phyloP scores from a whole-genome alignment of 2,113 vertebrate species.

The Ancistrus triradiatus region DNA sequence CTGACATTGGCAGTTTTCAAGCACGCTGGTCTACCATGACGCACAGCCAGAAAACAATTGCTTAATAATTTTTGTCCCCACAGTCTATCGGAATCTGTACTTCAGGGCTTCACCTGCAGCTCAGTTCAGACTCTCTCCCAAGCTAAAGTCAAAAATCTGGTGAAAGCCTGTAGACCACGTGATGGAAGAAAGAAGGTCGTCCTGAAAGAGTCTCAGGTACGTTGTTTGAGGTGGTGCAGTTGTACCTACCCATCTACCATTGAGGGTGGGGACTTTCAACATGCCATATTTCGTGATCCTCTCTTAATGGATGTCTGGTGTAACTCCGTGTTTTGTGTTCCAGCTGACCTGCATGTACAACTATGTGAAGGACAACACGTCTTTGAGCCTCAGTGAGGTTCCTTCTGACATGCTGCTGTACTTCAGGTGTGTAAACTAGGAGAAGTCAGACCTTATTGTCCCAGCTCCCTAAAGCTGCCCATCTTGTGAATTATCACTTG shows the following conservation, averaged over 20 bases:
- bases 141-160: slow-evolving; percentile 12
- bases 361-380: slow-evolving; percentile 32
- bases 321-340: neutral
- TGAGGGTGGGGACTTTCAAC: no score
- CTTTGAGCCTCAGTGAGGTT: slow-evolving; percentile 51
- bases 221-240: no score
- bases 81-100: slow-evolving; percentile 54
- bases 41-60: no score
- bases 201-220: slow-evolving; percentile 48
- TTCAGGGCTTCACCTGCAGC: slow-evolving; percentile 62
- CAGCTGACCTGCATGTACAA: slow-evolving; percentile 67
- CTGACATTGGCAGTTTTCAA: no score
- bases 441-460: no score
- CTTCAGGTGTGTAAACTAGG: slow-evolving; percentile 59
- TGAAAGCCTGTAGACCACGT: slow-evolving; percentile 47
- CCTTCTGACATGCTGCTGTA: slow-evolving; percentile 65
- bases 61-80: neutral
- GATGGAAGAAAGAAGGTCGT: slow-evolving; percentile 29
- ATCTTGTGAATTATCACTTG: no score
- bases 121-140: slow-evolving; percentile 19
- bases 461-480: no score
- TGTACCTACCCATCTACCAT: no score
- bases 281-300: no score
- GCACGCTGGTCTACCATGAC: neutral
- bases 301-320: no score